Evolutionary conservation across 2,113 vertebrate genomes (phyloP).

Genomic region (Haliaeetus leucogaster): DNA sequence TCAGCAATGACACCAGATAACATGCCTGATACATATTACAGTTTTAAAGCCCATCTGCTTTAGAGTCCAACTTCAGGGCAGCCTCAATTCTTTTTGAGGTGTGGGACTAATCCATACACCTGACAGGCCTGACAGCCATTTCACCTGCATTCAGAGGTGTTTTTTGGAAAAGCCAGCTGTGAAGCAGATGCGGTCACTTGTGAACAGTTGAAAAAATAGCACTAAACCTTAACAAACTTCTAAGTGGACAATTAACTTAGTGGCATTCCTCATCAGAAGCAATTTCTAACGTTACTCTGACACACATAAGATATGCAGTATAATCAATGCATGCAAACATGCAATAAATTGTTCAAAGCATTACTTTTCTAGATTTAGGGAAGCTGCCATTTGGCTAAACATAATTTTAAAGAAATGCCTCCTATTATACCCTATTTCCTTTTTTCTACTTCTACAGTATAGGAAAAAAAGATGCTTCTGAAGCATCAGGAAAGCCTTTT

Average conservation of each 20-base stretch:
- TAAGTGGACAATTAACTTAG: neutral
- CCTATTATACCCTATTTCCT: neutral
- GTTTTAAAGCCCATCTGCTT: neutral
- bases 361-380: slow-evolving; percentile 2
- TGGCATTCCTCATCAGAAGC: slow-evolving; percentile 19
- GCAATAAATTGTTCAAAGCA: slow-evolving; percentile 39
- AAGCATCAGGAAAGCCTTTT: neutral
- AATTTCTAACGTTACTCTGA: slow-evolving; percentile 9
- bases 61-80: neutral
- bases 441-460: neutral
- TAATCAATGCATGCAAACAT: slow-evolving; percentile 54
- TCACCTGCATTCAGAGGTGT: neutral
- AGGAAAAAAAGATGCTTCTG: neutral
- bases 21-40: neutral
- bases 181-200: neutral
- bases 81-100: neutral
- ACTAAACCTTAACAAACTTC: neutral
- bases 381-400: neutral
- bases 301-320: neutral
- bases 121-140: neutral
- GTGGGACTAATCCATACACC: neutral
- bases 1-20: neutral
- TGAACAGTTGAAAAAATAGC: neutral
- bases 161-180: neutral
- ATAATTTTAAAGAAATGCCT: slow-evolving; percentile 1